phyloP scores from a whole-genome alignment of 2,888 invertebrate genomes.

The Lycaena phlaeas region DNA sequence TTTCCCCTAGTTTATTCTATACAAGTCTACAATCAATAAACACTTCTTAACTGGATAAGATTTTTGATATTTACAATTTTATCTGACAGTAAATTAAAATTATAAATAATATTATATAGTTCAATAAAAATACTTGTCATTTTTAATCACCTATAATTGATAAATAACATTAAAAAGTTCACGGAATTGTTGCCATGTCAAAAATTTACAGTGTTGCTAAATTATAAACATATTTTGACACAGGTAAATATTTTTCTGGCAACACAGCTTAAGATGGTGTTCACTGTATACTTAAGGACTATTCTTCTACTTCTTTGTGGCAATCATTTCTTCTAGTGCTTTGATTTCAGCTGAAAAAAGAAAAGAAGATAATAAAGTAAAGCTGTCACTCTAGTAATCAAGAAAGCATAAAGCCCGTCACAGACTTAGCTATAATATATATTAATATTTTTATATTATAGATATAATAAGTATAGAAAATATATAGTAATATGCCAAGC shows the following conservation, averaged over 20 bases:
- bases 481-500: no score
- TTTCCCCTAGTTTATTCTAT: no score
- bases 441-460: no score
- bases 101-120: no score
- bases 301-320: constrained; percentile 37
- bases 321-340: constrained; percentile 47
- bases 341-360: constrained; percentile 64
- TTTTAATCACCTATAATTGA: constrained; percentile 47
- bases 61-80: no score
- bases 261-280: constrained; percentile 25
- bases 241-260: constrained; percentile 19
- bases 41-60: no score
- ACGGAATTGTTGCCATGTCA: constrained; percentile 35
- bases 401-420: no score
- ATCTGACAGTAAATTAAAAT: no score
- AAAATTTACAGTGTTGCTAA: neutral
- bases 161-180: constrained; percentile 39
- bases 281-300: constrained; percentile 44
- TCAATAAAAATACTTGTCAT: neutral
- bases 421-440: no score
- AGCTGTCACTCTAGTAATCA: no score
- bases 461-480: no score
- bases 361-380: constrained; percentile 14
- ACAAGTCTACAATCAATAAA: no score
- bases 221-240: constrained; percentile 24